Percentiles rank a stretch among this genome's conserved stretches.
Conservation (phyloP, 2,888 invertebrate species). For the Xestia rhomboidea region DNA sequence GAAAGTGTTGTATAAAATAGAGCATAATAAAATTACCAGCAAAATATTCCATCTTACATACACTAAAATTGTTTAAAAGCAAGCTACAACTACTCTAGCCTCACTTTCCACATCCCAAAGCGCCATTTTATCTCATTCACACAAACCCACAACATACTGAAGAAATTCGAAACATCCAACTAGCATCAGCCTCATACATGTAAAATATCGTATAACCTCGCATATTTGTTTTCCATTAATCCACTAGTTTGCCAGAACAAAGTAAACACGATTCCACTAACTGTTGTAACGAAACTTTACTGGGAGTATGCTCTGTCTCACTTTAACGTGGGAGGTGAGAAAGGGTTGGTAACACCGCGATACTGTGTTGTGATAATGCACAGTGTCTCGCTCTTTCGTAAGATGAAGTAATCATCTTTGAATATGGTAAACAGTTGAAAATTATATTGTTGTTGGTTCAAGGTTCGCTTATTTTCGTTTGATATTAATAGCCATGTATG, state of each 20-base stretch:
- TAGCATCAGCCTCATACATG: conserved; percentile 51
- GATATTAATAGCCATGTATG: not conserved
- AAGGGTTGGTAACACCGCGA: conserved; percentile 36
- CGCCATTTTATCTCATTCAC: conserved; percentile 36
- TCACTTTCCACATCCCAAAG: conserved; percentile 2
- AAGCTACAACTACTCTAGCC: not conserved
- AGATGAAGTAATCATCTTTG: conserved; percentile 63
- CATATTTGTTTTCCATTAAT: conserved; percentile 79
- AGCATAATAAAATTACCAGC: conserved; percentile 9
- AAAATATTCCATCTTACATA: conserved; percentile 9
- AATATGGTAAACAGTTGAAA: conserved; percentile 49
- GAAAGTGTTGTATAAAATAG: not conserved
- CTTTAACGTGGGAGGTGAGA: conserved; percentile 39
- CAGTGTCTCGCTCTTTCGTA: conserved; percentile 42
- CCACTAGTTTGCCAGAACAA: conserved; percentile 72
- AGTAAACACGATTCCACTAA: conserved; percentile 67
- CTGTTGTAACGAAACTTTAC: conserved; percentile 66
- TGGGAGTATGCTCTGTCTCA: conserved; percentile 41
- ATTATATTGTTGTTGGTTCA: conserved; percentile 32
- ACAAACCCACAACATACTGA: conserved; percentile 36
- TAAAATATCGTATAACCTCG: conserved; percentile 69
- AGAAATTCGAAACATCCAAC: conserved; percentile 60
- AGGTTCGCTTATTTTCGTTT: conserved; percentile 11
- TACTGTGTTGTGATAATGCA: conserved; percentile 60
- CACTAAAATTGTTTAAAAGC: conserved; percentile 22